Evolutionary conservation across 2,888 invertebrate genomes (phyloP), one percentile per base, ranked within the genome.

Genomic region (Ichneumon xanthorius): DNA sequence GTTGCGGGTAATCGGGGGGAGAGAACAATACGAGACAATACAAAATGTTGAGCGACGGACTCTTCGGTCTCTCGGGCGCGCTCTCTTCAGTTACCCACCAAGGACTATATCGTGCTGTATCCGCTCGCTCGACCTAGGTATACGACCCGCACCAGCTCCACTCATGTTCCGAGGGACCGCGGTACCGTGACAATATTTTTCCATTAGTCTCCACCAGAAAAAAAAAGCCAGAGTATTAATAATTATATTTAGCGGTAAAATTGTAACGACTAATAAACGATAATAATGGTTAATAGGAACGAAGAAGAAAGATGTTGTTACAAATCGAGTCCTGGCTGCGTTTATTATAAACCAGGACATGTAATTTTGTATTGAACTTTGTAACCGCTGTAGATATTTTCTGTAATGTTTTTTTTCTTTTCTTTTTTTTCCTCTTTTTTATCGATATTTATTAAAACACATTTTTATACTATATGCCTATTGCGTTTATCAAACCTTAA

Each of bases 361-460:
- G 91, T 92, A 93, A 92, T 92, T 92, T 93, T 93, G 89, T 92
- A 92, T 90, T 87, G 85, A 88, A 79, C 90, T 92, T 92, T 92
- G 92, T 92, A 92, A 92, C 86, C 91, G 88, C 87, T 93, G 93
- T 93, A 92, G 92, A 92, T 92, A 92, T 92, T 91, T 91, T 92
- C 88, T 91, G 92, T 92, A 92, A 91, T 89, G 90, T 91, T 91
- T 92, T 91, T 86, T 78, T 83, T 79, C 89, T 91, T 92, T 92
- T 92, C 88, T 80, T 90, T 91, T 90, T 92, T 91, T 90, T 87
- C 70, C 75, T 82, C 91, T 92, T 92, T 93, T 92, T 89, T 91
- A 93, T 91, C 89, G 89, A 91, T 93, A 93, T 93, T 92, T 93
- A 93, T 93, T 92, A 92, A 93, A 92, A 90, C 87, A 90, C 90